Base-by-base conservation (phyloP, 2,888 invertebrate genomes). In the Drosophila rellima region DNA sequence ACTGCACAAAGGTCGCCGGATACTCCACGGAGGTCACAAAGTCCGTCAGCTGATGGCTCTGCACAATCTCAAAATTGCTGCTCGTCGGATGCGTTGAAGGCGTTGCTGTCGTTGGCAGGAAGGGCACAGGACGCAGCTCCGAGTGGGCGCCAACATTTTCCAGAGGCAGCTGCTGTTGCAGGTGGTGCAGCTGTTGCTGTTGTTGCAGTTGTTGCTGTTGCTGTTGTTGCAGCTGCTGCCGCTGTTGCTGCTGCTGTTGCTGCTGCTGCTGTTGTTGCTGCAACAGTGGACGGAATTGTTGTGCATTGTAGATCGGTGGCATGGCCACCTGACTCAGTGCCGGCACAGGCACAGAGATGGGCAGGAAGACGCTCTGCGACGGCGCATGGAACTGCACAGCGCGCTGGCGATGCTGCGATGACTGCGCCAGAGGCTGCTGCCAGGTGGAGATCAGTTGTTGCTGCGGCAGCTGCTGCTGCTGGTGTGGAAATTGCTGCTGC, bases 11-110 rank as follows among this genome's bases (percentile, higher is more conserved):
- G 75, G 95, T 95, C 42, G 95, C 94, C 10, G 96, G 95, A 91
- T 96, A 95, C 78, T 96, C 95, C 42, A 96, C 93, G 1, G 95
- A 95, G 42, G 96, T 95, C 0, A 95, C 93, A 82, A 94, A 96
- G 86, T 96, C 95, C 3, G 94, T 94, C 6, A 96, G 81, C 42
- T 95, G 95, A 55, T 96, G 93, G 86, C 96, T 96, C 82, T 95
- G 94, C 17, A 92, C 80, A 15, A 92, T 92, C 57, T 92, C 92
- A 67, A 92, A 91, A 62, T 82, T 89, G 63, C 84, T 88, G 47
- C 66, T 74, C 13, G 52, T 13, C 6, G 57, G 62, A 7, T 31
- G 10, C 0, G 79, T 13, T 2, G 60, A 5, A 7, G 47, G 42
- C 10, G 63, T 59, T 0, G 80, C 52, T 8, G 56, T 48, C 15